Conservation (phyloP, 2,888 invertebrate species). For the Lysandra coridon region DNA sequence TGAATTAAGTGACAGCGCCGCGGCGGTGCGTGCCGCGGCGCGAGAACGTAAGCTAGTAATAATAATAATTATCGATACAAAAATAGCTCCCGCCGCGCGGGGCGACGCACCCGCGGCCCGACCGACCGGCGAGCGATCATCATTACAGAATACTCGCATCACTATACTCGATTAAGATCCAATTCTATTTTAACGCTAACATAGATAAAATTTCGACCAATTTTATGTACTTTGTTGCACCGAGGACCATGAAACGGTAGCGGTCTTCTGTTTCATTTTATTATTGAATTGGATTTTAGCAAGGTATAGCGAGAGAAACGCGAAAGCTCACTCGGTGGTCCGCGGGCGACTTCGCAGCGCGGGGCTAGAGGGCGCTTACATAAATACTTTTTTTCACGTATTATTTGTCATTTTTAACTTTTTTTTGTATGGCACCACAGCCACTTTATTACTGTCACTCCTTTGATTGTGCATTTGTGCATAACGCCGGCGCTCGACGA, state of each 20-base stretch:
- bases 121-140: not conserved
- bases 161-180: not conserved
- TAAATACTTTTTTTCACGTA: slow-evolving; percentile 74
- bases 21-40: slow-evolving; percentile 61
- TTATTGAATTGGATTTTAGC: too few relatives aligned
- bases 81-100: slow-evolving; percentile 57
- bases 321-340: not conserved
- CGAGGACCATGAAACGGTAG: not conserved
- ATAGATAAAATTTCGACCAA: not conserved
- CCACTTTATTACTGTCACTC: slow-evolving; percentile 63
- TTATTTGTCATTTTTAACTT: slow-evolving; percentile 74
- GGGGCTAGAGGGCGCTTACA: slow-evolving; percentile 55
- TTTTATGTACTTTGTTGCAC: too few relatives aligned
- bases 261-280: not conserved
- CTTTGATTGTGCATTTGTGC: slow-evolving; percentile 66
- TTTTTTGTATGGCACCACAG: slow-evolving; percentile 75
- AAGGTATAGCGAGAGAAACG: not conserved
- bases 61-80: slow-evolving; percentile 55
- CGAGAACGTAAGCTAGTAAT: slow-evolving; percentile 60
- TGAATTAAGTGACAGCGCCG: slow-evolving; percentile 65
- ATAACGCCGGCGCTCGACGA: slow-evolving; percentile 49
- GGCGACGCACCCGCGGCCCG: slow-evolving; percentile 34
- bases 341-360: slow-evolving; percentile 40
- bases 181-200: not conserved
- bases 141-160: not conserved